Evolutionary conservation across 2,888 invertebrate genomes (phyloP).

Genomic region (Luperina testacea): DNA sequence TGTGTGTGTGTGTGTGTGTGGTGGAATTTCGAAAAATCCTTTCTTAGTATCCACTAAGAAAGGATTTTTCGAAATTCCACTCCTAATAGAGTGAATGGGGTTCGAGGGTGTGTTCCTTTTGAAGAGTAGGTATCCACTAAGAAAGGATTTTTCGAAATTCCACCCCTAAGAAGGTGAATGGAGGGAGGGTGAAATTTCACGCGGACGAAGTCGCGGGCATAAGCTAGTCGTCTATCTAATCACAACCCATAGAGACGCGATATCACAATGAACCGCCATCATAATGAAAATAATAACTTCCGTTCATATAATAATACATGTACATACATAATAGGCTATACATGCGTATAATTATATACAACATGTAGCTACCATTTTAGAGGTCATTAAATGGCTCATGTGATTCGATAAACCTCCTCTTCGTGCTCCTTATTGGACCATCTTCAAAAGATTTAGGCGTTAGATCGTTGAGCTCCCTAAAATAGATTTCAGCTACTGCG

Average conservation of each 20-base stretch:
- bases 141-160: too few species aligned
- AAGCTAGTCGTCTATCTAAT: not conserved
- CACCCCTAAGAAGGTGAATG: too few species aligned
- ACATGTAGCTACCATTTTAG: constrained; percentile 1
- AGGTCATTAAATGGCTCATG: not conserved
- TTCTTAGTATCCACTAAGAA: too few species aligned
- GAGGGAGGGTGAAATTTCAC: too few species aligned
- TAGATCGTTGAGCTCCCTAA: not conserved
- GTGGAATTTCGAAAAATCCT: too few species aligned
- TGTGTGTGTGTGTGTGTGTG: too few species aligned
- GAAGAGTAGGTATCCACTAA: too few species aligned
- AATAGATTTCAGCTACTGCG: not conserved
- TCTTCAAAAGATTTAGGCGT: not conserved
- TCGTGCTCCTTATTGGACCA: not conserved
- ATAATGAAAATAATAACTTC: constrained; percentile 3
- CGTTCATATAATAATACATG: not conserved
- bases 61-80: too few species aligned
- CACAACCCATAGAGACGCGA: not conserved
- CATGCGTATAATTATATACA: not conserved
- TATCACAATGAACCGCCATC: not conserved
- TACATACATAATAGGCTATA: not conserved
- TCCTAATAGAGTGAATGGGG: too few species aligned
- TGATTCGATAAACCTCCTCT: not conserved
- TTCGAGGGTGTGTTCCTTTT: too few species aligned
- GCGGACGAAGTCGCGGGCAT: too few species aligned